These are phyloP conservation scores for Metellina segmentata DNA, from an alignment of 2,888 invertebrate genomes.

Conservation along the genomic window DNA sequence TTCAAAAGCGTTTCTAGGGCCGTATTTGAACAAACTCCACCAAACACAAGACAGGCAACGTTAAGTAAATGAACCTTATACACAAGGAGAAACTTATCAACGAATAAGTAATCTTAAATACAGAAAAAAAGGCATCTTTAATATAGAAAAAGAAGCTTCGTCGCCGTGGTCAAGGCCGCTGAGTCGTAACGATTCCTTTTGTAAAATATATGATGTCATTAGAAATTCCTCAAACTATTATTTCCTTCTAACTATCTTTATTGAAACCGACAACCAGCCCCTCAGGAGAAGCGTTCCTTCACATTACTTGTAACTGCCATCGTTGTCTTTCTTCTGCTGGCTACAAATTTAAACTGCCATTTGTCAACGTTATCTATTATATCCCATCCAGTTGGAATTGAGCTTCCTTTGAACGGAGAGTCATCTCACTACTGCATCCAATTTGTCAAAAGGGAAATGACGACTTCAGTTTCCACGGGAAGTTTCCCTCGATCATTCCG, in stretches of 20 bases:
- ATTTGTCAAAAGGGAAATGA: slow-evolving; percentile 47
- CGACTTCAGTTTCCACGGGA: slow-evolving; percentile 28
- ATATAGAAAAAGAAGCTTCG: too few species aligned
- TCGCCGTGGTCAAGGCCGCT: too few species aligned
- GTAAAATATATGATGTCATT: background rate
- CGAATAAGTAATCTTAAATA: too few species aligned
- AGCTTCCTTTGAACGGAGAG: slow-evolving; percentile 34
- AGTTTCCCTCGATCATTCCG: slow-evolving; percentile 24
- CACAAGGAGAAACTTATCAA: too few species aligned
- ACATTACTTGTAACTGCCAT: background rate
- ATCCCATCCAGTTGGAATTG: slow-evolving; percentile 28
- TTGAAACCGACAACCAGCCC: background rate
- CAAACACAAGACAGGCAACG: too few species aligned
- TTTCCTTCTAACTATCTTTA: background rate
- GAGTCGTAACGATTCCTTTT: too few species aligned
- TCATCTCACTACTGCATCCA: slow-evolving; percentile 43
- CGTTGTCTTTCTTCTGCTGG: background rate
- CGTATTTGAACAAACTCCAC: too few species aligned
- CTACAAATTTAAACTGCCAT: slow-evolving; percentile 49
- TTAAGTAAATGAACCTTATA: too few species aligned
- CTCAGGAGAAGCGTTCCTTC: background rate
- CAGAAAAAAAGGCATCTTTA: too few species aligned
- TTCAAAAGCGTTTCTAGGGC: too few species aligned
- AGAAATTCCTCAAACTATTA: background rate
- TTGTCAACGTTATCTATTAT: slow-evolving; percentile 53